Conservation (phyloP, 64 coral and sea anemone genomes). For the Orbicella faveolata region DNA sequence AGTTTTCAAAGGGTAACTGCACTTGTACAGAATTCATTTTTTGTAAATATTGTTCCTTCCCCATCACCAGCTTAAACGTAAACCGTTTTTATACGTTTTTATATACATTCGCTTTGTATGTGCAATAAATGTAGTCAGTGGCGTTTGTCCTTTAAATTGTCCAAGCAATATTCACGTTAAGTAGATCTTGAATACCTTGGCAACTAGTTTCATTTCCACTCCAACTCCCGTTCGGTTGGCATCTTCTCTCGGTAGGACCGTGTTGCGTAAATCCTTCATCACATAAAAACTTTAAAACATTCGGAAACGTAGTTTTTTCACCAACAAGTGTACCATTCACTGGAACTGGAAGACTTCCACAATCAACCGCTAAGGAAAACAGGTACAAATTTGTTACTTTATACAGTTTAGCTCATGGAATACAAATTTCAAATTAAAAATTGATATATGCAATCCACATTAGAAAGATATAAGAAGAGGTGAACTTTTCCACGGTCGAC, state of each 20-base stretch:
- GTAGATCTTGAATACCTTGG: not conserved
- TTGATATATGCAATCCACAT: no score
- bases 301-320: slow-evolving; percentile 34
- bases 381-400: not conserved
- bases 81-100: no score
- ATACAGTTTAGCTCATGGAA: not conserved
- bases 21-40: no score
- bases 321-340: slow-evolving; percentile 40
- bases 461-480: no score
- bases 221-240: slow-evolving; percentile 20
- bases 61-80: no score
- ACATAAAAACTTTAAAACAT: slow-evolving; percentile 27
- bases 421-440: not conserved
- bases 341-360: slow-evolving; percentile 27
- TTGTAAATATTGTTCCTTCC: no score
- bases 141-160: no score
- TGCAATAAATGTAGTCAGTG: no score
- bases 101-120: no score
- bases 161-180: not conserved
- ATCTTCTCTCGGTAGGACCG: slow-evolving; percentile 13
- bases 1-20: no score
- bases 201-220: slow-evolving; percentile 11
- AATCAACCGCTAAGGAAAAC: slow-evolving; percentile 50
- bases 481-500: no score
- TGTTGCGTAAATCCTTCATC: slow-evolving; percentile 16